Percentiles rank a stretch among this genome's conserved stretches.
phyloP scores from a whole-genome alignment of 2,888 invertebrate species.

The Galeruca laticollis region DNA sequence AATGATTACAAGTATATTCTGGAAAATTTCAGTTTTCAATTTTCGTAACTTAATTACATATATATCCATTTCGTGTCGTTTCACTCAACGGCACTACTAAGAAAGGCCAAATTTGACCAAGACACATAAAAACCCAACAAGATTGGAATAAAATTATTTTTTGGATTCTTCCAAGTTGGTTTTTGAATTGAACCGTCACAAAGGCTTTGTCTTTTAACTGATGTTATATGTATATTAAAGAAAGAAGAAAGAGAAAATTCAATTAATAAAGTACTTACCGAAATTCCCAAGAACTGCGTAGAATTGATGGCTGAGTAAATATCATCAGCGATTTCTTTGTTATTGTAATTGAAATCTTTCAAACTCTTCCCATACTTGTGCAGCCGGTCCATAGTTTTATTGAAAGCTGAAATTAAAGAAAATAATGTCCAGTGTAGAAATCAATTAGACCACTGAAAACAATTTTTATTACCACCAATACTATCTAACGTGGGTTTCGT shows the following conservation, averaged over 20 bases:
- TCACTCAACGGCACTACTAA: slow-evolving; percentile 6
- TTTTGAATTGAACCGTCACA: not conserved
- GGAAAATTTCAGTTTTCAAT: slow-evolving; percentile 9
- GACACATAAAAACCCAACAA: not conserved
- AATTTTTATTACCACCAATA: too few species aligned
- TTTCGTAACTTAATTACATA: slow-evolving; percentile 23
- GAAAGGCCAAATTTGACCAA: slow-evolving; percentile 1
- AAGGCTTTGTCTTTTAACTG: not conserved
- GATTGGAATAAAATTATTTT: not conserved
- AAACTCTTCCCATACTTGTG: slow-evolving; percentile 84
- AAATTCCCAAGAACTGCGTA: slow-evolving; percentile 97
- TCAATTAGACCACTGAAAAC: too few species aligned
- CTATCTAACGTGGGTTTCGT: too few species aligned
- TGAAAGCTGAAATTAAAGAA: slow-evolving; percentile 79
- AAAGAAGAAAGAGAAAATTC: too few species aligned
- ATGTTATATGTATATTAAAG: too few species aligned
- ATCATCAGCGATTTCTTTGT: slow-evolving; percentile 93
- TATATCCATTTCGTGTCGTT: slow-evolving; percentile 4
- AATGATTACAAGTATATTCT: slow-evolving; percentile 7
- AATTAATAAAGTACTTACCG: too few species aligned
- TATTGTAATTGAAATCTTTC: slow-evolving; percentile 96
- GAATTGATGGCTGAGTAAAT: slow-evolving; percentile 98
- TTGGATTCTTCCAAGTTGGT: not conserved
- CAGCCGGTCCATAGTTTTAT: slow-evolving; percentile 94
- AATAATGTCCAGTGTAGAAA: slow-evolving; percentile 11